Percentiles rank a stretch among this genome's conserved stretches.
These are phyloP conservation scores for Hyperoplus lanceolatus DNA, from an alignment of 2,797 vertebrate species.

Conservation along the genomic window DNA sequence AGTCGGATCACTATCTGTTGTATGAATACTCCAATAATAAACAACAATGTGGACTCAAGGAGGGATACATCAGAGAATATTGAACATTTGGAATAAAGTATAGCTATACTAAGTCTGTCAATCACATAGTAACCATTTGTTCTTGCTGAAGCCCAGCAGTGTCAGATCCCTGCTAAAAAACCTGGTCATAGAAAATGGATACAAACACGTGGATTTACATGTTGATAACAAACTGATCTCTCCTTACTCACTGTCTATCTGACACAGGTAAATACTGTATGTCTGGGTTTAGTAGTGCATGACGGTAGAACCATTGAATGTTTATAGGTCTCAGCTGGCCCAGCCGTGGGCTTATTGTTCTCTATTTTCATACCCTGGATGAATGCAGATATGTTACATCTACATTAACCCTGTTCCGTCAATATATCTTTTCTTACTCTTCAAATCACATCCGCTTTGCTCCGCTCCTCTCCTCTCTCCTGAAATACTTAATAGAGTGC, in stretches of 20 bases:
- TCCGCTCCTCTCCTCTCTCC: conserved; percentile 22
- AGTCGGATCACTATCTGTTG: background rate
- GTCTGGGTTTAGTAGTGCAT: conserved; percentile 1
- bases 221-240: background rate
- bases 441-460: conserved; percentile 34
- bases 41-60: background rate
- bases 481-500: conserved; percentile 35
- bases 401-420: conserved; percentile 4
- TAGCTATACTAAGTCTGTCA: background rate
- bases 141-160: conserved; percentile 5
- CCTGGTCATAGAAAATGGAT: background rate
- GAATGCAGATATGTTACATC: conserved; percentile 28
- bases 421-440: conserved; percentile 24
- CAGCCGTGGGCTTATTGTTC: conserved; percentile 13
- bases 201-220: conserved; percentile 16
- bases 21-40: conserved; percentile 8
- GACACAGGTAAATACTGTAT: background rate
- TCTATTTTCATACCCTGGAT: conserved; percentile 17
- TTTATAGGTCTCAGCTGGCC: conserved; percentile 23
- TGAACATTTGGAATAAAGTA: background rate
- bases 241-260: conserved; percentile 1
- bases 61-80: background rate
- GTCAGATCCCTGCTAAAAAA: background rate
- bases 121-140: background rate
- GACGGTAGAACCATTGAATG: conserved; percentile 18